Base-by-base conservation (phyloP, 2,888 invertebrate genomes). In the Monochamus alternatus region DNA sequence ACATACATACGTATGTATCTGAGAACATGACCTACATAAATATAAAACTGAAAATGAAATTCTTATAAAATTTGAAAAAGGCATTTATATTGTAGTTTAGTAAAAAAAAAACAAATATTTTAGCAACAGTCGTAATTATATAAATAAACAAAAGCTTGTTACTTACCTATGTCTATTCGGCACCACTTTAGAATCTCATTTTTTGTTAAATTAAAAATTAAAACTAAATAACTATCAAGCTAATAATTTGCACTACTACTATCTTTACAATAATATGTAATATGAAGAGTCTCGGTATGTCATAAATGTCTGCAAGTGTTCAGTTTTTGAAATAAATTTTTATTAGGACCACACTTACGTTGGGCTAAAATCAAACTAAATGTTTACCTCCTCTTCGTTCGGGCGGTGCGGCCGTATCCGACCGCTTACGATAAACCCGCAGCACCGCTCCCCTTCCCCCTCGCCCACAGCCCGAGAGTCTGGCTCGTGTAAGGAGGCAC, bases 361-460 rank as follows among this genome's bases (percentile, higher is more conserved):
- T 85, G 82, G 81, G 85, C 85, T 84, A 87, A 88, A 88, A 87
- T 87, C 87, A 87, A 87, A 88, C 88, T 88, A 87, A 87, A 87
- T 87, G 86, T 87, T 89, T 88, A 88, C 88, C 88, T 87, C 87
- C 86, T 85, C 85, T 85, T 75, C 82, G 84, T 81, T 86, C 87
- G 86, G 83, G 70, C 64, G 65, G 64, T 63, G 73, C 85, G 87
- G 80, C 59, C 30, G 68, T 52, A 10, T 63, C 75, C 87, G 88
- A 84, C 73, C 31, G 63, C n/a, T 47, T 60, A 63, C 78, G 86
- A 86, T 66, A 73, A 75, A 78, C 73, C 71, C 75, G 65, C 81
- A 73, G 78, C 77, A 75, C 73, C 69, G 74, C 75, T 80, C 83
- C 74, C 82, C 78, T 73, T 72, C 69, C 83, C 77, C 73, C 77